Conservation (phyloP, 2,113 vertebrate species). For the Andinoacara biseriatus region DNA sequence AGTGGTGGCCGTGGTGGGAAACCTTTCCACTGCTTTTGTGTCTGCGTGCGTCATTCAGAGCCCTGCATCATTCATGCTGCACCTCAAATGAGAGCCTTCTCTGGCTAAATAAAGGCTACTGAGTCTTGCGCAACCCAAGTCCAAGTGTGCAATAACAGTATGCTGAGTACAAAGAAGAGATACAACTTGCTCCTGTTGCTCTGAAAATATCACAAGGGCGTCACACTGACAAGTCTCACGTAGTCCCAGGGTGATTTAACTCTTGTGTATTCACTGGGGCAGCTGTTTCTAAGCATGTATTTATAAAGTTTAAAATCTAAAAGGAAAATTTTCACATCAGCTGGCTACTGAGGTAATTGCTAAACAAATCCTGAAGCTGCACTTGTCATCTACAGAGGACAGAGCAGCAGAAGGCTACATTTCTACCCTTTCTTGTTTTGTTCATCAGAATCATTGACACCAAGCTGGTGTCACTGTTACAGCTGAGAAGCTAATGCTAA, state of each 20-base stretch:
- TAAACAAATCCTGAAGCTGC: not conserved
- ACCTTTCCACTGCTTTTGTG: constrained; percentile 69
- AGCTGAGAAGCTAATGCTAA: constrained; percentile 47
- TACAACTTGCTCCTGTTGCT: constrained; percentile 45
- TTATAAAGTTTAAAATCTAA: not conserved
- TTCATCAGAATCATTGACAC: constrained; percentile 1
- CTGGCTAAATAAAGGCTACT: constrained; percentile 67
- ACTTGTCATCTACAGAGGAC: not conserved
- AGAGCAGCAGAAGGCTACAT: not conserved
- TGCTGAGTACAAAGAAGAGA: constrained; percentile 32
- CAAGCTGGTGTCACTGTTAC: not conserved
- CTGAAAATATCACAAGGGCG: constrained; percentile 48
- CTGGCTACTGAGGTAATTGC: not conserved
- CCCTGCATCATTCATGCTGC: constrained; percentile 70
- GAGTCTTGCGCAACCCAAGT: constrained; percentile 64
- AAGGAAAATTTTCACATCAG: not conserved
- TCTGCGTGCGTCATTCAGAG: constrained; percentile 75
- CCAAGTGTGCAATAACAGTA: constrained; percentile 55
- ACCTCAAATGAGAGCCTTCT: constrained; percentile 80
- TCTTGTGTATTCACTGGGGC: not conserved
- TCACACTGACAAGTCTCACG: constrained; percentile 29
- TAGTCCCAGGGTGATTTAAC: constrained; percentile 2
- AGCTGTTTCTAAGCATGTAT: not conserved
- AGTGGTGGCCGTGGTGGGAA: constrained; percentile 56
- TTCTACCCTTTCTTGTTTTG: not conserved